Evolutionary conservation across 2,113 vertebrate genomes (phyloP).

Genomic region (Proterorhinus semilunaris): DNA sequence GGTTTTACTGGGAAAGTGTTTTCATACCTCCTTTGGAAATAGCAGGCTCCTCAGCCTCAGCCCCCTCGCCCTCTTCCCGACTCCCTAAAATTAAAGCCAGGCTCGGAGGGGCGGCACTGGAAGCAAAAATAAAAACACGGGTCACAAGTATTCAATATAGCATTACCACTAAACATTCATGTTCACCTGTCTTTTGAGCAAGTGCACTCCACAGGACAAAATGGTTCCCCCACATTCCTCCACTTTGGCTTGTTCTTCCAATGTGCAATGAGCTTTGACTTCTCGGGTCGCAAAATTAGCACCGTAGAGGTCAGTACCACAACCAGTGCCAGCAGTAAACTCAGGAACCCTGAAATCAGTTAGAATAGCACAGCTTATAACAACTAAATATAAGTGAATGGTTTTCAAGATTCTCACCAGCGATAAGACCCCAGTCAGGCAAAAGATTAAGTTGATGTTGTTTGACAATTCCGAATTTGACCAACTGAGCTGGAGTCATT

Average conservation of each 20-base stretch:
- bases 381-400: neutral
- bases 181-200: slow-evolving; percentile 75
- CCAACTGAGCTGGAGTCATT: slow-evolving; percentile 83
- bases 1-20: neutral
- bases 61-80: slow-evolving; percentile 72
- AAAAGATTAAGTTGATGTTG: slow-evolving; percentile 76
- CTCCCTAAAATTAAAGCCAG: slow-evolving; percentile 52
- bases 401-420: slow-evolving; percentile 67
- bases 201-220: slow-evolving; percentile 69
- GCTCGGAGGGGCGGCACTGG: slow-evolving; percentile 45
- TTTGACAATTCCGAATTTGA: slow-evolving; percentile 77
- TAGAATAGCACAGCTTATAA: neutral
- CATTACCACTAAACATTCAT: neutral
- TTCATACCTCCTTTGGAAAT: slow-evolving; percentile 69
- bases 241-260: slow-evolving; percentile 81
- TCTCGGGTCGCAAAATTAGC: slow-evolving; percentile 77
- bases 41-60: slow-evolving; percentile 70
- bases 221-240: slow-evolving; percentile 84
- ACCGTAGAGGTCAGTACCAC: slow-evolving; percentile 76
- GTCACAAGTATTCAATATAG: neutral
- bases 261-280: slow-evolving; percentile 61
- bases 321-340: slow-evolving; percentile 74
- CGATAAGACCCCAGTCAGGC: slow-evolving; percentile 84
- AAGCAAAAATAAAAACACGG: slow-evolving; percentile 15
- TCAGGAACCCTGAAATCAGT: slow-evolving; percentile 67